Evolutionary conservation across 2,888 invertebrate genomes (phyloP).

Genomic region (Microctonus aethiopoides): DNA sequence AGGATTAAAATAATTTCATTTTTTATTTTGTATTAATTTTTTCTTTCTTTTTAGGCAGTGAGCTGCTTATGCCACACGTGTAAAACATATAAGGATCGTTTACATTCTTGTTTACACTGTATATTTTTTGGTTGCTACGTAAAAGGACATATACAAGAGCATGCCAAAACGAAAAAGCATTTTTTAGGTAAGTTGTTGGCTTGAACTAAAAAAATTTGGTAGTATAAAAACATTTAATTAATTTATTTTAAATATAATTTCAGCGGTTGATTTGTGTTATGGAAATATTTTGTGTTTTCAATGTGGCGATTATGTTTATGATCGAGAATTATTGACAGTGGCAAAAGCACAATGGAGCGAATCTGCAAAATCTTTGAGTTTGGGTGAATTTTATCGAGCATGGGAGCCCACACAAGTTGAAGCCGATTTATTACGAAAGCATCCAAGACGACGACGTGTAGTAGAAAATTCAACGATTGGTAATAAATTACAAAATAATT

Average conservation of each 20-base stretch:
- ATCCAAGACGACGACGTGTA: conserved; percentile 83
- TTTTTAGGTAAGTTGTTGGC: conserved; percentile 71
- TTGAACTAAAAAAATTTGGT: background rate
- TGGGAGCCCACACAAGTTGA: conserved; percentile 87
- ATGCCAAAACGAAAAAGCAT: conserved; percentile 85
- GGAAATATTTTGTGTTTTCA: conserved; percentile 90
- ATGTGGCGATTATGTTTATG: conserved; percentile 94
- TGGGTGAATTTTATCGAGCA: conserved; percentile 67
- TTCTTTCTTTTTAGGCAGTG: conserved; percentile 73
- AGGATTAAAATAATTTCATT: conserved; percentile 8
- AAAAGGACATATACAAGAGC: conserved; percentile 86
- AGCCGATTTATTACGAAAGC: conserved; percentile 78
- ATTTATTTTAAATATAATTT: conserved; percentile 37
- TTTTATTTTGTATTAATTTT: background rate
- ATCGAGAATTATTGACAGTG: conserved; percentile 71
- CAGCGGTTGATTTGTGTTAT: conserved; percentile 86
- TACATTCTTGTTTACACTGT: conserved; percentile 89
- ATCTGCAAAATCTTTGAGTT: conserved; percentile 62
- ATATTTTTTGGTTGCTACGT: conserved; percentile 92
- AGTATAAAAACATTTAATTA: background rate
- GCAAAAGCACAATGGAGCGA: conserved; percentile 65
- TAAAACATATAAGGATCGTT: conserved; percentile 80
- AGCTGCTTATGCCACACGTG: conserved; percentile 87
- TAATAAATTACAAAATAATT: too few species aligned
- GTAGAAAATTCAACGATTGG: conserved; percentile 85